Evolutionary conservation across 2,113 vertebrate genomes (phyloP).

Genomic region (Phaethornis superciliosus): DNA sequence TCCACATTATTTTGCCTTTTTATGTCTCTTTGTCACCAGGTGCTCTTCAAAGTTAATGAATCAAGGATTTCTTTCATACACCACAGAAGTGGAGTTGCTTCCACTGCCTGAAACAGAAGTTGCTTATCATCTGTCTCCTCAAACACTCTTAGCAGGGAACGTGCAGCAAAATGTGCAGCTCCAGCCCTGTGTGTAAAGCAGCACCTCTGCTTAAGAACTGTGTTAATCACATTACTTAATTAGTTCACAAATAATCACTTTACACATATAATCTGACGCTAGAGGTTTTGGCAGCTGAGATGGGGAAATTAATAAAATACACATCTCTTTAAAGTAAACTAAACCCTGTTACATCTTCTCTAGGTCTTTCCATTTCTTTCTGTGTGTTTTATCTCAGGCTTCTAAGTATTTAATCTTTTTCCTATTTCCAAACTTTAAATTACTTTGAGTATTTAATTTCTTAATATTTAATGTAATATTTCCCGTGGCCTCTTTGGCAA

Average conservation of each 20-base stretch:
- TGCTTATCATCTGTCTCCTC: not conserved
- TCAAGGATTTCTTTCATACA: not conserved
- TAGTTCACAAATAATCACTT: conserved; percentile 49
- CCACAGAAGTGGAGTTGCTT: not conserved
- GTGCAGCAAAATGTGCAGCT: not conserved
- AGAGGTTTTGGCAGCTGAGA: conserved; percentile 28
- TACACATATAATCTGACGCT: not conserved
- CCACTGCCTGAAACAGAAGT: not conserved
- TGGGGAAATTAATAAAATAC: conserved; percentile 1
- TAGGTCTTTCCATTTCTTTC: not conserved
- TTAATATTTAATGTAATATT: not conserved
- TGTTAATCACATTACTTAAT: conserved; percentile 51
- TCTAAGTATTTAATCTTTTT: not conserved
- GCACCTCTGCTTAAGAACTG: conserved; percentile 1
- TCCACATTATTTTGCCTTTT: not conserved
- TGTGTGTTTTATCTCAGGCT: not conserved
- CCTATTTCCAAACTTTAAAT: not conserved
- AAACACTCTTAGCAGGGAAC: not conserved
- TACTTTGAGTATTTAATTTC: not conserved
- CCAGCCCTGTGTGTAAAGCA: not conserved
- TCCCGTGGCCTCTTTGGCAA: not conserved
- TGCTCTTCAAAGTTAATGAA: not conserved
- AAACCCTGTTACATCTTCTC: not conserved
- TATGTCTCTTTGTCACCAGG: not conserved
- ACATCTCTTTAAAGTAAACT: not conserved